Conservation (phyloP, 2,888 invertebrate genomes). For the Pyralis farinalis region DNA sequence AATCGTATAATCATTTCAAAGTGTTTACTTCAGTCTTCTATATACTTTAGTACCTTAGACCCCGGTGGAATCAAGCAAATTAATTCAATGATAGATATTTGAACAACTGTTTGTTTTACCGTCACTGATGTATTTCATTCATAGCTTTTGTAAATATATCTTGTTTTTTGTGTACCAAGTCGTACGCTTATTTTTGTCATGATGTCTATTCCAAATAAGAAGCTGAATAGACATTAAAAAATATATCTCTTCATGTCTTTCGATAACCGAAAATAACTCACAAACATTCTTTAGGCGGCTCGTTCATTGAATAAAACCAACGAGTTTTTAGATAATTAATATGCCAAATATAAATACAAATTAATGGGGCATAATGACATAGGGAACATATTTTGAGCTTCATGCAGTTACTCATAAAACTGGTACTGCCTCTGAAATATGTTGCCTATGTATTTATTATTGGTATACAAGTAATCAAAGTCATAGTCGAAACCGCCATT, state of each 20-base stretch:
- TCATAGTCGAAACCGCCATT: slow-evolving; percentile 4
- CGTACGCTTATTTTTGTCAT: no score
- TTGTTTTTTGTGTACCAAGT: no score
- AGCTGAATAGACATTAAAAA: no score
- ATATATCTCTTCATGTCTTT: no score
- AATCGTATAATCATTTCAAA: slow-evolving; percentile 2
- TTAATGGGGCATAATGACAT: neutral
- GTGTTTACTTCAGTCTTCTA: slow-evolving; percentile 8
- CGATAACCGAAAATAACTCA: no score
- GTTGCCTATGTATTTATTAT: neutral
- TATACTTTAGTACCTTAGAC: neutral
- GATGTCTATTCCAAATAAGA: no score
- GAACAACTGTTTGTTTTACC: no score
- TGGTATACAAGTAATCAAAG: neutral
- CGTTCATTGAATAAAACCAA: neutral
- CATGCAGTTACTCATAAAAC: slow-evolving; percentile 8
- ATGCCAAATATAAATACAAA: neutral
- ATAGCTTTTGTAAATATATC: no score
- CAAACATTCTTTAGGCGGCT: neutral
- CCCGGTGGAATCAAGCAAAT: neutral
- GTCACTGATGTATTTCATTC: no score
- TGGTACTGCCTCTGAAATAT: neutral
- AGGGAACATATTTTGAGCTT: slow-evolving; percentile 1
- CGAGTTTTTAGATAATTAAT: neutral
- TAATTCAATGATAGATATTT: neutral